phyloP scores from a whole-genome alignment of 1,140 invertebrate genomes.

The Helicoverpa armigera region DNA sequence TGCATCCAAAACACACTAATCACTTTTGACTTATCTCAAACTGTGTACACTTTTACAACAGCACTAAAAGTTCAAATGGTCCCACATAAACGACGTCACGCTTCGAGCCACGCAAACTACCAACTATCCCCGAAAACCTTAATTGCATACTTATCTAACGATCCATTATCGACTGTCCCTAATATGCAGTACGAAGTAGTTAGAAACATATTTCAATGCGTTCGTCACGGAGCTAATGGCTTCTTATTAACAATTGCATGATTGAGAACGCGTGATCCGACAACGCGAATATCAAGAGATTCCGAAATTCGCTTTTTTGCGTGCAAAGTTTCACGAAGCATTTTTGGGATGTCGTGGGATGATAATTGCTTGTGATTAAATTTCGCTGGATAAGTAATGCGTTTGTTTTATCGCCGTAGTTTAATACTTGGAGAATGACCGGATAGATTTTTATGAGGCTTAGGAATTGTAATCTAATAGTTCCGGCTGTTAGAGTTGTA shows the following conservation, averaged over 20 bases:
- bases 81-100: neutral
- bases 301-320: constrained; percentile 23
- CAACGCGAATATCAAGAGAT: constrained; percentile 22
- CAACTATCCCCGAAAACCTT: constrained; percentile 59
- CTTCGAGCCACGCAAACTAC: constrained; percentile 48
- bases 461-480: constrained; percentile 17
- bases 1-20: constrained; percentile 23
- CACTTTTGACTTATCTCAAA: neutral
- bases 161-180: constrained; percentile 67
- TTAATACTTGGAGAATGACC: neutral
- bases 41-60: constrained; percentile 1
- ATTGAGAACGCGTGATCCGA: constrained; percentile 31
- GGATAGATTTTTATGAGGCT: constrained; percentile 19
- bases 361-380: constrained; percentile 34
- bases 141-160: constrained; percentile 80
- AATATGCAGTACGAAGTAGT: constrained; percentile 56
- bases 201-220: constrained; percentile 30
- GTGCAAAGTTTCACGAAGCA: constrained; percentile 27
- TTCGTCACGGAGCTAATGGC: constrained; percentile 16
- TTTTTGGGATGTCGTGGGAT: constrained; percentile 32
- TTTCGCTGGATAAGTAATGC: constrained; percentile 20
- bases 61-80: neutral
- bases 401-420: constrained; percentile 19
- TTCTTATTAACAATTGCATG: constrained; percentile 39
- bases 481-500: neutral